These are phyloP conservation scores for Papilio helenus DNA, from an alignment of 1,140 invertebrate genomes.

Conservation along the genomic window DNA sequence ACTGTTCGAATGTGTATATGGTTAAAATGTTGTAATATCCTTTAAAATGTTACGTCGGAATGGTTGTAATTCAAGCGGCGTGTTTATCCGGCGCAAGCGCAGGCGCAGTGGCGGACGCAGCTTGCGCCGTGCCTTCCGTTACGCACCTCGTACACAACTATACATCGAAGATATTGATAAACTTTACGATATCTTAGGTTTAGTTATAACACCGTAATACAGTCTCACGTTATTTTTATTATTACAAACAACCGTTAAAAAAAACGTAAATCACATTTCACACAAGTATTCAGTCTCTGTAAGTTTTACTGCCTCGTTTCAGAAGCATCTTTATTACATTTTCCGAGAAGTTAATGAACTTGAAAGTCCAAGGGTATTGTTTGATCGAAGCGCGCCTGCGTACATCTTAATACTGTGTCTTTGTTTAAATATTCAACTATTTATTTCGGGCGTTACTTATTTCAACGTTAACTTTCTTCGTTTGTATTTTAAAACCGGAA, in stretches of 20 bases:
- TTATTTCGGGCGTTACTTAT: not conserved
- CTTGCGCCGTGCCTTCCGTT: conserved; percentile 55
- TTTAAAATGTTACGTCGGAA: conserved; percentile 8
- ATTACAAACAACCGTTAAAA: no score
- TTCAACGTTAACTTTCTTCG: not conserved
- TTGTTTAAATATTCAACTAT: not conserved
- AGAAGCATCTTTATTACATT: not conserved
- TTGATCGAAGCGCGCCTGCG: conserved; percentile 37
- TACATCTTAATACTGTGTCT: conserved; percentile 5
- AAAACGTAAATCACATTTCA: conserved; percentile 8
- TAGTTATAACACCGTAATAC: no score
- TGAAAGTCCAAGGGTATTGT: conserved; percentile 10
- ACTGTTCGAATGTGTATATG: not conserved
- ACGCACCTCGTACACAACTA: conserved; percentile 4
- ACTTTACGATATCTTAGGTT: not conserved
- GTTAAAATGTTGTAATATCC: conserved; percentile 18
- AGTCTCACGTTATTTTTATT: no score
- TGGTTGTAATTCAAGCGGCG: conserved; percentile 30
- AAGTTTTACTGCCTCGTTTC: not conserved
- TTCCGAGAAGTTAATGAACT: conserved; percentile 29
- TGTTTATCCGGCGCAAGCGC: conserved; percentile 44
- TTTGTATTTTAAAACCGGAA: not conserved
- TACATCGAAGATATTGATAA: not conserved
- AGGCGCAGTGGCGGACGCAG: conserved; percentile 49
- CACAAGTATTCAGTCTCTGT: not conserved